Percentiles rank a stretch among this genome's conserved stretches.
Conservation (phyloP, 2,797 vertebrate species). For the Momotus momota region DNA sequence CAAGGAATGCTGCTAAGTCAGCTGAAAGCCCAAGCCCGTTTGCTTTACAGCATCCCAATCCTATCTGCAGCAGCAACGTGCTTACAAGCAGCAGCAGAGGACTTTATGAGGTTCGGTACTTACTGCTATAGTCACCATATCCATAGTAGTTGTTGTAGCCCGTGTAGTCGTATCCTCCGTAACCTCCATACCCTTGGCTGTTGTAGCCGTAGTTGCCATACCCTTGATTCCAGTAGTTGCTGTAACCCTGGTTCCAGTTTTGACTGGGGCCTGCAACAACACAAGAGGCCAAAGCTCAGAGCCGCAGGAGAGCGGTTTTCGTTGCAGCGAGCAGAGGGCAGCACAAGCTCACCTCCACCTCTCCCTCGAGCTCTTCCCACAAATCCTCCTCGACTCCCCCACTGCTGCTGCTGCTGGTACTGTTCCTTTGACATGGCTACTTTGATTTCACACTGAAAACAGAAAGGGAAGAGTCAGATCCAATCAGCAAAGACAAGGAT, state of each 20-base stretch:
- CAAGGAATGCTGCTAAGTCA: neutral
- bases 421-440: slow-evolving; percentile 99
- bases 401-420: slow-evolving; percentile 97
- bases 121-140: slow-evolving; percentile 97
- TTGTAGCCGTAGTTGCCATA: slow-evolving; percentile 98
- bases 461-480: neutral
- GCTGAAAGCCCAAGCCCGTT: neutral
- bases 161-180: slow-evolving; percentile 96
- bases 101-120: slow-evolving; percentile 76
- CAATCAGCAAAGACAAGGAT: neutral
- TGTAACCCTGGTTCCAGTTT: slow-evolving; percentile 97
- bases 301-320: neutral
- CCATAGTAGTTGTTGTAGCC: slow-evolving; percentile 99
- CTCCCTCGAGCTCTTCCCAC: slow-evolving; percentile 89
- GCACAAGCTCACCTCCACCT: slow-evolving; percentile 84
- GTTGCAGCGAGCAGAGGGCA: neutral
- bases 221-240: slow-evolving; percentile 98
- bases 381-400: slow-evolving; percentile 94
- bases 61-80: slow-evolving; percentile 15
- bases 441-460: slow-evolving; percentile 95
- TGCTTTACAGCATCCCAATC: neutral
- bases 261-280: slow-evolving; percentile 90
- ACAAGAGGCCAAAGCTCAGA: slow-evolving; percentile 54
- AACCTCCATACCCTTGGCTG: slow-evolving; percentile 97
- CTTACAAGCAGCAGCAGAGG: slow-evolving; percentile 1